These are phyloP conservation scores for Stegodyphus dumicola DNA, from an alignment of 1,140 invertebrate genomes.

Conservation along the genomic window DNA sequence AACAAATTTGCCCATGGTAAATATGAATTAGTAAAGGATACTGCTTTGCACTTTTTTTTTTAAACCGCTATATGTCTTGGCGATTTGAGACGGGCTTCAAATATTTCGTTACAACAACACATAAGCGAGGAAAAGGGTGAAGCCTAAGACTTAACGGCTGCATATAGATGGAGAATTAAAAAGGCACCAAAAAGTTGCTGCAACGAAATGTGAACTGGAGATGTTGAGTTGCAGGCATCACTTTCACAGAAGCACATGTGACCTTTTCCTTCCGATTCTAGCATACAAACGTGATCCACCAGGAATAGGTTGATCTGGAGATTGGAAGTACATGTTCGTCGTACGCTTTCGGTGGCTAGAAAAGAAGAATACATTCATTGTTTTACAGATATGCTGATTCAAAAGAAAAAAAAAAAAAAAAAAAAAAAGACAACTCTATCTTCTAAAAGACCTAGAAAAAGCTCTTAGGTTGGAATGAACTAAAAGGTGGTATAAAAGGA, in stretches of 20 bases:
- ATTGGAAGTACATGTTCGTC: conserved; percentile 89
- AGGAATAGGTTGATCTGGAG: conserved; percentile 95
- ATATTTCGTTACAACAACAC: background rate
- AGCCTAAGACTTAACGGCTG: conserved; percentile 11
- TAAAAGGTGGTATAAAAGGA: no score
- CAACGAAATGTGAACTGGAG: conserved; percentile 63
- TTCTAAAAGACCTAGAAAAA: no score
- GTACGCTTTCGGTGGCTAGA: conserved; percentile 69
- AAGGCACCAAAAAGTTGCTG: conserved; percentile 37
- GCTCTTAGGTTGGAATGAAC: no score
- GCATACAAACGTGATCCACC: conserved; percentile 97
- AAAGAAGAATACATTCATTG: no score
- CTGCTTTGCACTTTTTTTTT: background rate
- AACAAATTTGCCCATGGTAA: background rate
- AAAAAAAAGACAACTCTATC: no score
- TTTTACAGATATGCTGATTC: no score
- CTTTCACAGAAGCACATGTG: conserved; percentile 98
- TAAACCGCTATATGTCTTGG: background rate
- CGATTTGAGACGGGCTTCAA: no score
- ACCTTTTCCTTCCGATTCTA: conserved; percentile 94
- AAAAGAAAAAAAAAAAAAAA: no score
- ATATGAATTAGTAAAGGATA: background rate
- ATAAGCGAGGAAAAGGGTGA: background rate
- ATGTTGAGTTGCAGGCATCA: conserved; percentile 85
- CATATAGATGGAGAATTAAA: conserved; percentile 22